phyloP scores from a whole-genome alignment of 2,888 invertebrate genomes.

The Phyllotreta cruciferae region DNA sequence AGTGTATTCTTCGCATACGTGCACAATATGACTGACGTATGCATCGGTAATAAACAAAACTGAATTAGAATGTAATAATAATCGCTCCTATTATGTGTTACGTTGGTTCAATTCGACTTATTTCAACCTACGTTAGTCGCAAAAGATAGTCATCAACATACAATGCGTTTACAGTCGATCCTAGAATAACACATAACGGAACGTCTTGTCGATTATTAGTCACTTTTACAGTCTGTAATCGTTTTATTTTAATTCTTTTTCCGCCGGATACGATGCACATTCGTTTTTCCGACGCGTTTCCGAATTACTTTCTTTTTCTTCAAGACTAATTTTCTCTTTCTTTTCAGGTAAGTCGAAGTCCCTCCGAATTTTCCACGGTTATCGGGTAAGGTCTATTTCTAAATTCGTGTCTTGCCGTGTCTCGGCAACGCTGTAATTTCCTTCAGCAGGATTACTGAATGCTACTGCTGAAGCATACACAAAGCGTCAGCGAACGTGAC shows the following conservation, averaged over 20 bases:
- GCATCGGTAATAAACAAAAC: too few species aligned
- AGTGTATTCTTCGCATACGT: background rate
- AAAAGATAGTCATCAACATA: slow-evolving; percentile 20
- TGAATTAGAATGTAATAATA: too few species aligned
- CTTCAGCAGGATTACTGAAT: too few species aligned
- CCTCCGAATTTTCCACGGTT: too few species aligned
- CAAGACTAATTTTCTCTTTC: too few species aligned
- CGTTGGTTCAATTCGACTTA: background rate
- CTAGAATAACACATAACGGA: slow-evolving; percentile 23
- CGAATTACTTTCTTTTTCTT: background rate
- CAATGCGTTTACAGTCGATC: slow-evolving; percentile 16
- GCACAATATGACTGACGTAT: slow-evolving; percentile 1
- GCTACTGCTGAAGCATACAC: background rate
- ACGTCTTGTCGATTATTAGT: slow-evolving; percentile 30
- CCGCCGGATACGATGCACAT: slow-evolving; percentile 30
- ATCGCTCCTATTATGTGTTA: too few species aligned
- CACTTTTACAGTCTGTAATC: slow-evolving; percentile 34
- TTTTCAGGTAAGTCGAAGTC: too few species aligned
- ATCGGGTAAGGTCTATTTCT: too few species aligned
- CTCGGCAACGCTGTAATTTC: too few species aligned
- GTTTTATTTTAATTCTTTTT: slow-evolving; percentile 38
- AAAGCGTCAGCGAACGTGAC: slow-evolving; percentile 25
- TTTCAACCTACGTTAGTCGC: background rate
- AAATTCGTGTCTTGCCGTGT: too few species aligned
- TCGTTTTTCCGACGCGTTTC: slow-evolving; percentile 6